phyloP scores from a whole-genome alignment of 1,140 invertebrate genomes.

The Parasteatoda tepidariorum region DNA sequence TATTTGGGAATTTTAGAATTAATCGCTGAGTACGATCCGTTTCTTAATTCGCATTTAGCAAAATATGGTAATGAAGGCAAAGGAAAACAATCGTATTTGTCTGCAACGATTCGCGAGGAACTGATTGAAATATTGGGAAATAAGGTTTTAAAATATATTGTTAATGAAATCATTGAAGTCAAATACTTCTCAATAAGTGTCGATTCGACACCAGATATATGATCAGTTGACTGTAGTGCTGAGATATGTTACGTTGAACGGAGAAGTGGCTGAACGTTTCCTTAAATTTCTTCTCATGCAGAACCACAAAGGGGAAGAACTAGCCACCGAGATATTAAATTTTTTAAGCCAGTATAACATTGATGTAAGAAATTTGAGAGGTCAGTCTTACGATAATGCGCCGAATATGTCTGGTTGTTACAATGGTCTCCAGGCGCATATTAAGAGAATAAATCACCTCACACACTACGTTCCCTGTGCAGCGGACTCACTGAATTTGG shows the following conservation, averaged over 20 bases:
- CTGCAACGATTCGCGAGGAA: conserved; percentile 17
- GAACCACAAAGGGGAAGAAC: too few species aligned
- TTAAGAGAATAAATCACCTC: too few species aligned
- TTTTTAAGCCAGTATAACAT: too few species aligned
- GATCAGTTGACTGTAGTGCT: not conserved
- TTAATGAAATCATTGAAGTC: conserved; percentile 5
- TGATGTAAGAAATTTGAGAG: too few species aligned
- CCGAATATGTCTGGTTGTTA: conserved; percentile 1
- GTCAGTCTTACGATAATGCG: conserved; percentile 14
- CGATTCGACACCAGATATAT: conserved; percentile 44
- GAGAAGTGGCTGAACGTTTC: too few species aligned
- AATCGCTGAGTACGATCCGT: not conserved
- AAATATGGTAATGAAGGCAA: conserved; percentile 10
- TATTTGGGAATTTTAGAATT: conserved; percentile 7
- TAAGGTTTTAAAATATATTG: conserved; percentile 7
- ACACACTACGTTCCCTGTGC: too few species aligned
- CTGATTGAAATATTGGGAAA: conserved; percentile 15
- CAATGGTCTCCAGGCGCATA: not conserved
- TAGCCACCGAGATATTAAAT: too few species aligned
- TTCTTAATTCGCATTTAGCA: not conserved
- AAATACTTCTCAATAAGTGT: conserved; percentile 22
- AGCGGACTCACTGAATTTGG: too few species aligned
- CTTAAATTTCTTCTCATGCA: too few species aligned
- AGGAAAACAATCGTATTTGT: conserved; percentile 7
- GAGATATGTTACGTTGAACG: not conserved